Percentiles rank a stretch among this genome's conserved stretches.
Conservation (phyloP, 2,888 invertebrate genomes). For the Folsomia manolachei region DNA sequence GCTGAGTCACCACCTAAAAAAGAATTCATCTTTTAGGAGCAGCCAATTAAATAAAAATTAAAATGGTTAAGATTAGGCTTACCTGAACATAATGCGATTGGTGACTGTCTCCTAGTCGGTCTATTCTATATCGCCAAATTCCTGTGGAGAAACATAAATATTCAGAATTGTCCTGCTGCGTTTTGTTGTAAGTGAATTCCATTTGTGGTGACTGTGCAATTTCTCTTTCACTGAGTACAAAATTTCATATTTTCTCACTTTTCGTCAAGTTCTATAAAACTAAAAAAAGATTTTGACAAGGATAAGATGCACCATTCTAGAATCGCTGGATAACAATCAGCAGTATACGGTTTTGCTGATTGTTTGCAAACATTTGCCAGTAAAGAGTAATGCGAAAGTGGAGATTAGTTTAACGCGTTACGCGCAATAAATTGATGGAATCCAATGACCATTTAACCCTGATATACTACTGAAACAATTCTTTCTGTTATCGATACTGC, state of each 20-base stretch:
- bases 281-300: too few relatives aligned
- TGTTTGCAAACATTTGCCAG: not conserved
- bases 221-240: too few relatives aligned
- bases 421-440: not conserved
- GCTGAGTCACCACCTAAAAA: constrained; percentile 58
- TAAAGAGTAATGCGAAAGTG: too few relatives aligned
- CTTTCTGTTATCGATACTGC: not conserved
- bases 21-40: not conserved
- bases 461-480: not conserved
- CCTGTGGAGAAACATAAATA: constrained; percentile 20
- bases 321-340: too few relatives aligned
- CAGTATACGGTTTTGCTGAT: too few relatives aligned
- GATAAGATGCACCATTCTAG: too few relatives aligned
- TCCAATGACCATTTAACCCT: not conserved
- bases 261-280: too few relatives aligned
- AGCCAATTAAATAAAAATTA: not conserved
- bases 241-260: too few relatives aligned
- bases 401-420: too few relatives aligned
- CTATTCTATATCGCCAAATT: constrained; percentile 48
- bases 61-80: too few relatives aligned
- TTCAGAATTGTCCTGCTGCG: too few relatives aligned
- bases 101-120: constrained; percentile 49
- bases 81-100: constrained; percentile 59
- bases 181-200: not conserved
- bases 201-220: too few relatives aligned